phyloP scores from a whole-genome alignment of 2,113 vertebrate species.

The Tetrax tetrax region DNA sequence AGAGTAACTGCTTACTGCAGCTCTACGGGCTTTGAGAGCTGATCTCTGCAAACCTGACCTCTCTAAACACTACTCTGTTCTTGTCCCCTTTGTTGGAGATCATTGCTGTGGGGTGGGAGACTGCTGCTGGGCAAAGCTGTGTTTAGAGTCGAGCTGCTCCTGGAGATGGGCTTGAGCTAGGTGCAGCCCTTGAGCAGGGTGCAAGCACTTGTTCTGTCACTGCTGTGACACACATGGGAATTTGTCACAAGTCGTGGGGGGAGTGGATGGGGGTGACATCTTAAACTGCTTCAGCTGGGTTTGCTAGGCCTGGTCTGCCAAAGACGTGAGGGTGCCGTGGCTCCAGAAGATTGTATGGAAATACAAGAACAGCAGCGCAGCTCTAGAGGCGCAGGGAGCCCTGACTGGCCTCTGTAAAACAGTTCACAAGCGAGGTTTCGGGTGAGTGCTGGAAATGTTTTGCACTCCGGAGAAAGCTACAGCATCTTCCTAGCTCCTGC shows the following conservation, averaged over 20 bases:
- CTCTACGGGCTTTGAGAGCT: not conserved
- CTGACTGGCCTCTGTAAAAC: not conserved
- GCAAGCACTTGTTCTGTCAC: not conserved
- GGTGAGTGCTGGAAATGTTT: not conserved
- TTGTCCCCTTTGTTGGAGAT: not conserved
- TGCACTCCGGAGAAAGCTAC: not conserved
- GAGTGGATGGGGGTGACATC: not conserved
- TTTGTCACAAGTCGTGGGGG: not conserved
- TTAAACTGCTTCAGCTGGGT: not conserved
- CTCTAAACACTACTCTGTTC: not conserved
- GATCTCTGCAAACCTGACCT: not conserved
- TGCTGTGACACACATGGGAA: not conserved
- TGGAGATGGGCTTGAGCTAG: not conserved
- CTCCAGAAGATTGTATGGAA: not conserved
- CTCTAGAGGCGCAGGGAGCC: not conserved
- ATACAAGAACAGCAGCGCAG: not conserved
- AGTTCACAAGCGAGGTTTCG: not conserved
- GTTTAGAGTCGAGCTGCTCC: not conserved
- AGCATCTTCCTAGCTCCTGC: not conserved
- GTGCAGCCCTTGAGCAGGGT: not conserved
- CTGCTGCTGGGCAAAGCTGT: not conserved
- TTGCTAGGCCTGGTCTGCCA: not conserved
- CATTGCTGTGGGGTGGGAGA: accelerated
- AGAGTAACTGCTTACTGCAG: not conserved
- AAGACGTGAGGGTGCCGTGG: not conserved